These are phyloP conservation scores for Boulengerochromis microlepis DNA, from an alignment of 2,113 vertebrate genomes.

Conservation along the genomic window DNA sequence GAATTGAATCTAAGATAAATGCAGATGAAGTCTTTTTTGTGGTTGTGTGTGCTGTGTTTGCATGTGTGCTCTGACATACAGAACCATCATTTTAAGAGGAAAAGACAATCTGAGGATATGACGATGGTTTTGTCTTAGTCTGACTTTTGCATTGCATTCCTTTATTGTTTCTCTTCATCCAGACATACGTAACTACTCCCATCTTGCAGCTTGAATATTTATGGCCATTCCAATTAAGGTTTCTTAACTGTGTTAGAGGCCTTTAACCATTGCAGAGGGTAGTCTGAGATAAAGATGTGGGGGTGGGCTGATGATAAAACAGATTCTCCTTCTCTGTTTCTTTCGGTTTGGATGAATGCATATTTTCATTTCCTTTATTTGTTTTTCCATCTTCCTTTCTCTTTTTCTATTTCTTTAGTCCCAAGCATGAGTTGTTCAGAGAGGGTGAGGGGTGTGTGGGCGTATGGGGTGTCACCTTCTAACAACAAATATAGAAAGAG, in stretches of 20 bases:
- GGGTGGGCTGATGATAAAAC: constrained; percentile 23
- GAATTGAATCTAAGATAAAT: neutral
- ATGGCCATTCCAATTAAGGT: constrained; percentile 64
- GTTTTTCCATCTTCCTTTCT: constrained; percentile 7
- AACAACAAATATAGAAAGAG: constrained; percentile 50
- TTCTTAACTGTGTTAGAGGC: constrained; percentile 39
- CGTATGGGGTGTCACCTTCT: constrained; percentile 58
- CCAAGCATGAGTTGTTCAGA: constrained; percentile 41
- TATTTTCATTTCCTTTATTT: constrained; percentile 47
- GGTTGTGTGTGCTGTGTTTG: neutral
- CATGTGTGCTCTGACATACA: neutral
- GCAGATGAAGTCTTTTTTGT: neutral
- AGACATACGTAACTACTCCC: constrained; percentile 30
- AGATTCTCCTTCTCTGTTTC: constrained; percentile 18
- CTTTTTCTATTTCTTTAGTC: constrained; percentile 7
- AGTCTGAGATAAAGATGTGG: neutral
- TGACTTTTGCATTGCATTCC: neutral
- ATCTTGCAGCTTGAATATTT: constrained; percentile 64
- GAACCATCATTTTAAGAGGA: neutral
- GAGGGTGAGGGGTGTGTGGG: constrained; percentile 53
- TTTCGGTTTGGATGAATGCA: constrained; percentile 23
- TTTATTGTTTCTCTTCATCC: neutral
- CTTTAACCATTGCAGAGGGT: constrained; percentile 39
- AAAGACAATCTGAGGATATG: neutral
- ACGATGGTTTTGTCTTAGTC: neutral